Base-by-base conservation (phyloP, 2,888 invertebrate genomes). In the Megamerina dolium region DNA sequence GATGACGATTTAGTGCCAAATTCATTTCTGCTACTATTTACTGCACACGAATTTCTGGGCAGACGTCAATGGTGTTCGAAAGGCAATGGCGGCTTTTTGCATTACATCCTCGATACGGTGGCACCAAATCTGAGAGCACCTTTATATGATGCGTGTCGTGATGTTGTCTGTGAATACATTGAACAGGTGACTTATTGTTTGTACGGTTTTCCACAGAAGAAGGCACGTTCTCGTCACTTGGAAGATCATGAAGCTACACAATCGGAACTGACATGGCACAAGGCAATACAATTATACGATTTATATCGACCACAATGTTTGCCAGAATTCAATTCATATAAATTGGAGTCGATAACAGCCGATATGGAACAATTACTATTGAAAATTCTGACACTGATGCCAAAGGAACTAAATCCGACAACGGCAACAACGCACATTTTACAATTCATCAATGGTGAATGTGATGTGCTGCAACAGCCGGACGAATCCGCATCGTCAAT, bases 161-260 rank as follows among this genome's bases (percentile, higher is more conserved):
- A 83, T 57, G 82, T 83, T 61, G 76, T 91, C 3, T 80, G 79
- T 46, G 83, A 85, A 54, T 81, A 85, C 53, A 75, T 93, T 60
- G 94, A 94, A 60, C 94, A 95, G 72, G 57, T 61, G 38, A 76
- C 78, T 46, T 92, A 81, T 67, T 95, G 95, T 66, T 73, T 95
- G 2, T 94, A 86, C 66, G 84, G 85, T 2, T 86, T 88, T 72
- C 87, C 87, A 1, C 81, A 78, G 45, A 85, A 81, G 61, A 63
- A 83, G 82, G 59, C 80, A 55, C 45, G 76, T 52, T 58, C 74
- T 2, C 73, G 76, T 1, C 63, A 65, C 41, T 57, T 67, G 37
- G 63, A 64, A 50, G 64, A 67, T 40, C 93, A 93, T 63, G 84
- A 83, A 59, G 83, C 82, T 0, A 76, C 77, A 21, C 77, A 82